A percentile compares a stretch with the other conserved stretches of the same genome.
These are phyloP conservation scores for Melanotaenia pygmaea DNA, from an alignment of 2,797 vertebrate genomes.

Conservation along the genomic window DNA sequence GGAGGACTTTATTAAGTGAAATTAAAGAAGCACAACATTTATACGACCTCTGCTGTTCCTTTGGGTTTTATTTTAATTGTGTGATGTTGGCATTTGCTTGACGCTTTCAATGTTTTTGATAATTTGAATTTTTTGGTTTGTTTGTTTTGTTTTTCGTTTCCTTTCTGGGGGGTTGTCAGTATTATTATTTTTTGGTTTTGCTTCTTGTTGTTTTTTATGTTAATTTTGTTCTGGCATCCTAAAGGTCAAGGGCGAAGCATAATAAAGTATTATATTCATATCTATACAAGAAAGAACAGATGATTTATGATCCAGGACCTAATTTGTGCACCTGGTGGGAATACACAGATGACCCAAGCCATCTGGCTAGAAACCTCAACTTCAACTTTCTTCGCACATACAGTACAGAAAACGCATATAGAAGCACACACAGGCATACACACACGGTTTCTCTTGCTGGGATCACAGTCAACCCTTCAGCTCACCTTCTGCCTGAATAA, in stretches of 20 bases:
- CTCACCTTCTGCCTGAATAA: conserved; percentile 25
- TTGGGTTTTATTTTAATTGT: conserved; percentile 73
- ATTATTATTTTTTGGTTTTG: no score
- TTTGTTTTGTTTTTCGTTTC: no score
- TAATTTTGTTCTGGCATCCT: conserved; percentile 53
- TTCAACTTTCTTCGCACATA: conserved; percentile 29
- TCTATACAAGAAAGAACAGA: conserved; percentile 55
- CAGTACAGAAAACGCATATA: conserved; percentile 15
- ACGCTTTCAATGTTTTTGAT: conserved; percentile 76
- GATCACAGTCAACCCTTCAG: conserved; percentile 13
- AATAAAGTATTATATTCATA: conserved; percentile 73
- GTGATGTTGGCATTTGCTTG: conserved; percentile 75
- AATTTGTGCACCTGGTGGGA: conserved; percentile 32
- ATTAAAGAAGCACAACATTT: conserved; percentile 89
- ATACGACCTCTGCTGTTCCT: conserved; percentile 81
- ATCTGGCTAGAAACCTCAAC: conserved; percentile 35
- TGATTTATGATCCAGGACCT: conserved; percentile 53
- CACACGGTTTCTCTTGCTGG: conserved; percentile 13
- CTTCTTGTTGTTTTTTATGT: conserved; percentile 43
- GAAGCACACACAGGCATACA: conserved; percentile 14
- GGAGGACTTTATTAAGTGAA: conserved; percentile 79
- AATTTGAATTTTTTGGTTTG: conserved; percentile 42
- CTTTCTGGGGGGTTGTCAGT: no score
- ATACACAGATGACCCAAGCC: conserved; percentile 33
- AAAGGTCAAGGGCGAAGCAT: conserved; percentile 51